Percentiles rank a stretch among this genome's conserved stretches.
Evolutionary conservation across 2,888 invertebrate genomes (phyloP).

Genomic region (Cheilosia soror): DNA sequence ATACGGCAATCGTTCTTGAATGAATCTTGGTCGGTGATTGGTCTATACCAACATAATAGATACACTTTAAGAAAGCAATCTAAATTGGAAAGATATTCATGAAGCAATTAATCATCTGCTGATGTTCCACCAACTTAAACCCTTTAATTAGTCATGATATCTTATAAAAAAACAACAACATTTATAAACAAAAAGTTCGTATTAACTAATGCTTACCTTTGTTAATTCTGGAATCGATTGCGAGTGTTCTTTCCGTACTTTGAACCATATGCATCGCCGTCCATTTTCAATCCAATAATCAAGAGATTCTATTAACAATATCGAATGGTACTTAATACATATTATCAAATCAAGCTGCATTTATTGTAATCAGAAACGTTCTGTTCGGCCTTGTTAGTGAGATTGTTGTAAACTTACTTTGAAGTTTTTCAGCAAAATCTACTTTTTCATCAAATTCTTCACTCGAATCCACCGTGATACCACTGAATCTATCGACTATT

Average conservation of each 20-base stretch:
- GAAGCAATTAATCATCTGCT: too few relatives aligned
- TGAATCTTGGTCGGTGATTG: too few relatives aligned
- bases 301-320: constrained; percentile 86
- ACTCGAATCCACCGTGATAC: constrained; percentile 88
- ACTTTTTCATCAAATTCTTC: constrained; percentile 85
- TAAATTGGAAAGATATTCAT: neutral
- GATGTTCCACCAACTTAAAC: too few relatives aligned
- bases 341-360: constrained; percentile 60
- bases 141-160: too few relatives aligned
- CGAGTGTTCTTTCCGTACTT: constrained; percentile 88
- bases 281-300: constrained; percentile 87
- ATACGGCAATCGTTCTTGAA: too few relatives aligned
- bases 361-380: constrained; percentile 26
- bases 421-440: constrained; percentile 85
- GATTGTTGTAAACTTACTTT: constrained; percentile 84
- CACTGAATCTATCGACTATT: constrained; percentile 87
- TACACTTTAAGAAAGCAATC: too few relatives aligned
- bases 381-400: too few relatives aligned
- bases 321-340: constrained; percentile 82
- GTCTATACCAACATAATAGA: too few relatives aligned
- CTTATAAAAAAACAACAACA: too few relatives aligned
- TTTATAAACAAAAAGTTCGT: too few relatives aligned
- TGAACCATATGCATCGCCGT: constrained; percentile 92
- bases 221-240: constrained; percentile 91
- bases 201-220: constrained; percentile 84